Base-by-base conservation (phyloP, 2,113 vertebrate species). In the Passer montanus region DNA sequence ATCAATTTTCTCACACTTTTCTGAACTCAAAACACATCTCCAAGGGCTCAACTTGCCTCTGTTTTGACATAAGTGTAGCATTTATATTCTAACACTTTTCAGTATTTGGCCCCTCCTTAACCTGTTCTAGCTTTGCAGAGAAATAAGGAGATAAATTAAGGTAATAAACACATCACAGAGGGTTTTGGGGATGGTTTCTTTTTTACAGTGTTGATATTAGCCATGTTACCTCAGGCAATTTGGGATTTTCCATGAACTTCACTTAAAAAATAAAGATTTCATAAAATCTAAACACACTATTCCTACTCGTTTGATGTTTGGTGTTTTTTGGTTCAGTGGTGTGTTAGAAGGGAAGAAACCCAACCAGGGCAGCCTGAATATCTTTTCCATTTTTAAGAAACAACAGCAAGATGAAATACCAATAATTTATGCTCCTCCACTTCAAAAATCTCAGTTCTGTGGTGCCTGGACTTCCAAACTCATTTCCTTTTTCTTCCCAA, bases 181-280 rank as follows among this genome's bases (percentile, higher is more conserved):
- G 8, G 8, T 9, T 63, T 41, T 16, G 33, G 5, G 4, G 23
- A 23, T 19, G 5, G 0, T 9, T 64, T 67, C 33, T 30, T 1
- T 26, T 72, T 60, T 22, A 43, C 15, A 13, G 0, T 44, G 6
- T 68, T 56, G 21, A 16, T 35, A 58, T 49, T 49, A 44, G 23
- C 44, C 11, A 9, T 3, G 7, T 15, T 53, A n/a, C 14, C 14
- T 31, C 31, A 1, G 1, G 2, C 3, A 46, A 20, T 27, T 21
- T 52, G 17, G 59, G 46, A 63, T 81, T 70, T 87, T 49, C 39
- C 39, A 58, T 7, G 4, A 62, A 24, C 7, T 73, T 83, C 31
- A 59, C 5, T 46, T 19, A 10, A 49, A 70, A 82, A 50, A 16
- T 1, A 35, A 10, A 13, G 4, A 66, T 62, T 55, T 56, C 31